These are phyloP conservation scores for Watersipora subatra DNA, from an alignment of 1,140 invertebrate species.

Conservation along the genomic window DNA sequence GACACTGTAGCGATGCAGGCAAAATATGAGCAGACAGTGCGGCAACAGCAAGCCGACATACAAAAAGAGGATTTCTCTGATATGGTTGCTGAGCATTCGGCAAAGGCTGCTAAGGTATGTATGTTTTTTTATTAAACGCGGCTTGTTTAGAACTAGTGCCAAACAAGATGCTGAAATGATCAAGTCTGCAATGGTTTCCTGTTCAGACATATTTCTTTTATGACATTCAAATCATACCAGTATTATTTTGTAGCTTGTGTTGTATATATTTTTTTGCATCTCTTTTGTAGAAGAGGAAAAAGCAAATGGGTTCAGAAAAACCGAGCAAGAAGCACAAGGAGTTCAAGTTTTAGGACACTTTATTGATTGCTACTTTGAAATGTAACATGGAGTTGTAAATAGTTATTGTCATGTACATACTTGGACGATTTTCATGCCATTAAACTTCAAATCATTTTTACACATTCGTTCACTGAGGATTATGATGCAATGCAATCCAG, in stretches of 20 bases:
- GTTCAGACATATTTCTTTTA: conserved; percentile 9
- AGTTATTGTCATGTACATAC: too few relatives aligned
- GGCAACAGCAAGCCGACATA: conserved; percentile 72
- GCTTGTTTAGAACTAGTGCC: conserved; percentile 3
- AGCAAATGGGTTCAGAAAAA: conserved; percentile 70
- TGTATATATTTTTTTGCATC: too few relatives aligned
- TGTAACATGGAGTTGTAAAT: too few relatives aligned
- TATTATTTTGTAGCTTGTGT: neutral
- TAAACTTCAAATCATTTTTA: too few relatives aligned
- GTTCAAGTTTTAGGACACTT: conserved; percentile 95
- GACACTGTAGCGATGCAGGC: conserved; percentile 91
- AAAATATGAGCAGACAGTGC: conserved; percentile 87
- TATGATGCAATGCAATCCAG: too few relatives aligned
- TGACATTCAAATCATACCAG: conserved; percentile 1
- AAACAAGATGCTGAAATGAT: neutral
- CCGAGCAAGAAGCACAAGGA: conserved; percentile 93
- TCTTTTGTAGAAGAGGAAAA: conserved; percentile 70
- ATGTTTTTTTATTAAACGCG: neutral
- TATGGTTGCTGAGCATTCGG: conserved; percentile 94
- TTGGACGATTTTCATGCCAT: too few relatives aligned
- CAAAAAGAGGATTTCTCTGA: conserved; percentile 91
- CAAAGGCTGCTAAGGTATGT: conserved; percentile 52
- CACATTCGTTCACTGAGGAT: too few relatives aligned
- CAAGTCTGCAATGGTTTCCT: conserved; percentile 1
- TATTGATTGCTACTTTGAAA: too few relatives aligned